These are phyloP conservation scores for Diarsia rubi DNA, from an alignment of 2,888 invertebrate species.

Conservation along the genomic window DNA sequence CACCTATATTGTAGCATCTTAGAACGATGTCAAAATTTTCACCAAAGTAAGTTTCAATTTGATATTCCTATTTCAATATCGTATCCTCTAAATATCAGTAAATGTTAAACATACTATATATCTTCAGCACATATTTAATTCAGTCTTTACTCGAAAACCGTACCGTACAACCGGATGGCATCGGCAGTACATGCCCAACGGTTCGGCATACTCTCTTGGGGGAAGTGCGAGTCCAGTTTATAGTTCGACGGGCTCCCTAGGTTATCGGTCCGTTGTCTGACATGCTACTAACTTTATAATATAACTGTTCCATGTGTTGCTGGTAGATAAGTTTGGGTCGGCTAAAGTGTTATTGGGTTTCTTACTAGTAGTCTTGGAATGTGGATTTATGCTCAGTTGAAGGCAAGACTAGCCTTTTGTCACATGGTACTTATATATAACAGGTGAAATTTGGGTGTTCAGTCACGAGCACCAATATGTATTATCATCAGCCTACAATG, in stretches of 20 bases:
- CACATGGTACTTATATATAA: too few relatives aligned
- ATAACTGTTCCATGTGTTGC: conserved; percentile 49
- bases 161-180: conserved; percentile 37
- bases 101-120: not conserved
- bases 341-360: too few relatives aligned
- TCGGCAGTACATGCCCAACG: conserved; percentile 43
- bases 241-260: conserved; percentile 63
- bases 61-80: not conserved
- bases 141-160: conserved; percentile 36
- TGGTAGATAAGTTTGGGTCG: conserved; percentile 14
- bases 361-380: too few relatives aligned
- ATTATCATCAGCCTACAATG: too few relatives aligned
- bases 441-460: too few relatives aligned
- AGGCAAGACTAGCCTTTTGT: too few relatives aligned
- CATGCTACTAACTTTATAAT: conserved; percentile 56
- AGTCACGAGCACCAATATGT: too few relatives aligned
- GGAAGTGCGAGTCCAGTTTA: conserved; percentile 57
- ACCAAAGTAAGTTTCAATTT: not conserved
- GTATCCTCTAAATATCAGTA: not conserved
- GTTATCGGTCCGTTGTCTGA: conserved; percentile 63
- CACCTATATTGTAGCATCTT: too few relatives aligned
- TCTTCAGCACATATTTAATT: conserved; percentile 40
- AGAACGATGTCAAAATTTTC: not conserved
- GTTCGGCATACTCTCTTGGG: conserved; percentile 60
- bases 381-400: too few relatives aligned